Base-by-base conservation (phyloP, 2,113 vertebrate species). In the Saccopteryx leptura region DNA sequence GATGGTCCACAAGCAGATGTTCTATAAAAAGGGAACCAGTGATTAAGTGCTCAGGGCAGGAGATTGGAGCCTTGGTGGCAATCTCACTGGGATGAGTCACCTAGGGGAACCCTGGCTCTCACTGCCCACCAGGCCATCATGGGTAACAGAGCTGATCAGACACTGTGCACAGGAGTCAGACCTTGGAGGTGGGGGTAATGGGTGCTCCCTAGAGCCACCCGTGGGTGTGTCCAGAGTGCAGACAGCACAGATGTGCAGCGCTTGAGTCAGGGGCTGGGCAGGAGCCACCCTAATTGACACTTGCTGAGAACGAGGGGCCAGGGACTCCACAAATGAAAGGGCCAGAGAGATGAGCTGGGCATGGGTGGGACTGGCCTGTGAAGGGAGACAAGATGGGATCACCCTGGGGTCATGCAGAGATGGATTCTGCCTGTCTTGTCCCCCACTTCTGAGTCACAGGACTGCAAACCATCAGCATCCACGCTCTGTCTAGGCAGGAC, bases 281-380 rank as follows among this genome's bases (percentile, higher is more conserved):
- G 92, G 88, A 96, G 90, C 90, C 87, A 9, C 63, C 71, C 66
- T 97, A 96, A 96, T 88, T 96, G 93, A 76, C 63, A 96, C 95
- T 95, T 98, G 60, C 33, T 61, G 65, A 74, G 60, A 65, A 58
- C 71, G 46, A 18, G 66, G 71, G 48, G 65, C 89, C 46, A 23
- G 81, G 63, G 86, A 54, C 61, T 61, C 79, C 24, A 17, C 72
- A 96, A 90, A 95, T 96, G 96, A 98, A 95, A 97, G 95, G 75
- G 52, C 33, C 46, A 52, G 23, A 80, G 69, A 90, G 84, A n/a
- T 2, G 1, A 33, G 50, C 71, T 69, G 61, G 85, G 61, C 14
- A n/a, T 50, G 66, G 69, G 82, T 12, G 24, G 63, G 61, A 88
- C 8, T 3, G n/a, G 52, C 66, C 39, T 87, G 28, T n/a, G 10